Evolutionary conservation across 2,888 invertebrate species (phyloP), one percentile per base, ranked within the genome.

Genomic region (Caenorhabditis virilis): DNA sequence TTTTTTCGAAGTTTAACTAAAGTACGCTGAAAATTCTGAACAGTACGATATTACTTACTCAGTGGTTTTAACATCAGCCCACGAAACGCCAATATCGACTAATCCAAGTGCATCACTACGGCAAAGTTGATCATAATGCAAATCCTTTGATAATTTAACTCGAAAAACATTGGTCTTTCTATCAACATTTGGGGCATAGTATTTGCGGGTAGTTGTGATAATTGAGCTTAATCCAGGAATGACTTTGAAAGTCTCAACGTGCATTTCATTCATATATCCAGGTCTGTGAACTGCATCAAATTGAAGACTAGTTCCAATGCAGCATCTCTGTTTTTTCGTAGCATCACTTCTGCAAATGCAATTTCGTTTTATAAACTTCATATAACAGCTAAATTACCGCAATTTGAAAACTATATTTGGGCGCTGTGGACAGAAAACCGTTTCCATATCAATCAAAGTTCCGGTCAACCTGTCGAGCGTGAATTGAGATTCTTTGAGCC

Each of bases 351-450:
- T 39, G 20, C 5, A 39, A 9, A 36, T 15, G 25, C 20, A 4
- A 42, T 25, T 42, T 25, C n/a, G n/a, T n/a, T n/a, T n/a, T n/a
- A n/a, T n/a, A n/a, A n/a, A 18, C 20, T 23, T 11, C 9, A 25
- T 11, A 22, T 3, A 2, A 23, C 25, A 6, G 25, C 4, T 42
- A 18, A 16, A 6, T 30, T 46, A 27, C 16, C 13, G 27, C 9
- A n/a, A 47, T 30, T 35, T 47, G 57, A 63, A 63, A 38, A 39
- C 57, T 36, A 64, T 20, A 49, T 54, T 58, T 2, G 58, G 64
- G 36, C 51, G 45, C 6, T 46, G 26, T 5, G 42, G 26, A 4
- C 36, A 45, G 5, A 64, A 23, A 2, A 51, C 50, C 2, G 64
- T 64, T 11, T 64, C 64, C 4, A 23, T 26, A n/a, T 47, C 53